Percentiles rank a stretch among this genome's conserved stretches.
Evolutionary conservation across 2,797 vertebrate species (phyloP).

Genomic region (Cyprinodon diabolis): DNA sequence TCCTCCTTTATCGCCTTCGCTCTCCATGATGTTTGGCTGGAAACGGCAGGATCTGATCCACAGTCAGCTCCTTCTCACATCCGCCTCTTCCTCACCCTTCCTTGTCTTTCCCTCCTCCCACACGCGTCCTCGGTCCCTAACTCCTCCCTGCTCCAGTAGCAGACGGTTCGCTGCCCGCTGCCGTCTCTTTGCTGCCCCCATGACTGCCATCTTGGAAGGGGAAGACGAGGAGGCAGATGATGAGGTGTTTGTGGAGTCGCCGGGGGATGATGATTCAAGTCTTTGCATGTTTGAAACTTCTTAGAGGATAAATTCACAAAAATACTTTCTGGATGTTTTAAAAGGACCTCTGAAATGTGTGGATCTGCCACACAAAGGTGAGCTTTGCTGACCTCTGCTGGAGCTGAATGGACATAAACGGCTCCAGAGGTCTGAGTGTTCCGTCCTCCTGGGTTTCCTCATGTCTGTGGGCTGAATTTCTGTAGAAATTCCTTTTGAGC

Average conservation of each 20-base stretch:
- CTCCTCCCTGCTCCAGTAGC: conserved; percentile 89
- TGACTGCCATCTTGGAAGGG: conserved; percentile 91
- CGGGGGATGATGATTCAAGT: background rate
- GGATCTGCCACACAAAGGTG: background rate
- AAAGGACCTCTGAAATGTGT: background rate
- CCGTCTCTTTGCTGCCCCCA: conserved; percentile 87
- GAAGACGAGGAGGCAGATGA: conserved; percentile 67
- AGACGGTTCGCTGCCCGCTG: conserved; percentile 87
- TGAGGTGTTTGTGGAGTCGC: conserved; percentile 7
- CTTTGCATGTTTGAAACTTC: conserved; percentile 18
- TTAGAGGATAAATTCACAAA: conserved; percentile 11
- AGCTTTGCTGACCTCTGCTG: background rate
- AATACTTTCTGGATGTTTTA: background rate
- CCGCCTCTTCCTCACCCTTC: conserved; percentile 69
- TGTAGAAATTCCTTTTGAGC: background rate
- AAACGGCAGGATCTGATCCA: conserved; percentile 28
- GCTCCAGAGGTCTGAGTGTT: background rate
- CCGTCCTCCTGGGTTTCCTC: background rate
- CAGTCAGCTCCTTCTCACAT: conserved; percentile 49
- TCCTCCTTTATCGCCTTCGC: conserved; percentile 17
- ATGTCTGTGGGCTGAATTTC: background rate
- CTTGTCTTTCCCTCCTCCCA: conserved; percentile 69
- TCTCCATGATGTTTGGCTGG: conserved; percentile 32
- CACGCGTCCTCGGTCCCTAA: conserved; percentile 81
- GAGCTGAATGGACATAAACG: conserved; percentile 23